Evolutionary conservation across 2,888 invertebrate genomes (phyloP).

Genomic region (Cephus nigrinus): DNA sequence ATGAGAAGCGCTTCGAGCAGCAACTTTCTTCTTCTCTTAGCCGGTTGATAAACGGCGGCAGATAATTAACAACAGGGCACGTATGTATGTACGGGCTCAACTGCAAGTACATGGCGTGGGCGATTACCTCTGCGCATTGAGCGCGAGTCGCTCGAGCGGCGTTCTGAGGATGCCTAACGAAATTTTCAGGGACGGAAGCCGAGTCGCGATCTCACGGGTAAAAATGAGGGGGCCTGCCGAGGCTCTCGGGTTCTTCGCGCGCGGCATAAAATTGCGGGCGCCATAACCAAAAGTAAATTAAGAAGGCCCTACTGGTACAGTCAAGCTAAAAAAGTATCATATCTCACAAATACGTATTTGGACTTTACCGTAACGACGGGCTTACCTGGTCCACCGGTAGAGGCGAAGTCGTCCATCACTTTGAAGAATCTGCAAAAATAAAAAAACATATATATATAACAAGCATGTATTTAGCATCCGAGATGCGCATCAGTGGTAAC

Average conservation of each 20-base stretch:
- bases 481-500: not conserved
- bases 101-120: slow-evolving; percentile 34
- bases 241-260: not conserved
- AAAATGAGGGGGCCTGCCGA: slow-evolving; percentile 18
- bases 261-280: not conserved
- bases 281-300: slow-evolving; percentile 1
- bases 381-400: slow-evolving; percentile 58
- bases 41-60: slow-evolving; percentile 51
- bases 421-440: slow-evolving; percentile 65
- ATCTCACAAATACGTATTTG: not conserved
- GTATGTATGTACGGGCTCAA: slow-evolving; percentile 16
- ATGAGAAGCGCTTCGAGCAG: slow-evolving; percentile 32
- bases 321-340: not conserved
- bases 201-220: slow-evolving; percentile 9
- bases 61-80: slow-evolving; percentile 54
- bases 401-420: slow-evolving; percentile 60
- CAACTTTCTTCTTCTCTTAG: slow-evolving; percentile 43
- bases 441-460: slow-evolving; percentile 25
- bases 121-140: slow-evolving; percentile 31
- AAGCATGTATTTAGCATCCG: not conserved
- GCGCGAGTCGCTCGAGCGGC: not conserved
- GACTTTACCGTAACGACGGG: slow-evolving; percentile 14
- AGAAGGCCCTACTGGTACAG: not conserved
- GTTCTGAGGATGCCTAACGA: not conserved
- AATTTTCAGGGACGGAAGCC: slow-evolving; percentile 3